These are phyloP conservation scores for Labeo catla DNA, from an alignment of 2,113 vertebrate genomes.

Conservation along the genomic window DNA sequence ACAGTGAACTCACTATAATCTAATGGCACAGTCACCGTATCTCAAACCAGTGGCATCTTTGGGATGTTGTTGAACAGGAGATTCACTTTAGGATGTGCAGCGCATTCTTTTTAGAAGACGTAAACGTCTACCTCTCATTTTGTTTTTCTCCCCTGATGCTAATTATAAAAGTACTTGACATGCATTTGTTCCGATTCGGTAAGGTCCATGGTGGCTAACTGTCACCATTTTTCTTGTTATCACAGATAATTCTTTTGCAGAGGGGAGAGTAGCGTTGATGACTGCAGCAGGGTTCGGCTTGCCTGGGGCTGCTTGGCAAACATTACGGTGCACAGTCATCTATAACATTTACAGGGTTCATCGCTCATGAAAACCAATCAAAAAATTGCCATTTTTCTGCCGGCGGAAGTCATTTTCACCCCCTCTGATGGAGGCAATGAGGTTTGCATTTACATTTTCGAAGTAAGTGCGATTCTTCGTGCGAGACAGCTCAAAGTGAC, in stretches of 20 bases:
- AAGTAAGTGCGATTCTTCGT: background rate
- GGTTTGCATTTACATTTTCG: constrained; percentile 30
- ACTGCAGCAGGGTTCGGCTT: background rate
- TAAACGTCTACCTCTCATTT: background rate
- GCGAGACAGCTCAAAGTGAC: background rate
- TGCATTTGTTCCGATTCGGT: background rate
- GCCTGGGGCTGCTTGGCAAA: constrained; percentile 3
- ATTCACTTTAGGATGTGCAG: background rate
- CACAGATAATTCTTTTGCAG: background rate
- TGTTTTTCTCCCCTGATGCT: background rate
- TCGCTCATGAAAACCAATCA: constrained; percentile 27
- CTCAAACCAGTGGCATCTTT: background rate
- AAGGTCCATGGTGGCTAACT: background rate
- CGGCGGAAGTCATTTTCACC: background rate
- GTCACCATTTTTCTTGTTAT: background rate
- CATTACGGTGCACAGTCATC: constrained; percentile 23
- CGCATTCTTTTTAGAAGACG: background rate
- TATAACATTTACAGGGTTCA: constrained; percentile 21
- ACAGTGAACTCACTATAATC: background rate
- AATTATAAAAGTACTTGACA: constrained; percentile 4
- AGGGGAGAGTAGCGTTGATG: background rate
- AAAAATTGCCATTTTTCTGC: constrained; percentile 12
- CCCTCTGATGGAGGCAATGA: constrained; percentile 14
- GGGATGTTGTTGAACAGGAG: background rate
- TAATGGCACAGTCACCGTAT: background rate